Evolutionary conservation across 2,888 invertebrate genomes (phyloP), one percentile per base, ranked within the genome.

Genomic region (Morpho helenor): DNA sequence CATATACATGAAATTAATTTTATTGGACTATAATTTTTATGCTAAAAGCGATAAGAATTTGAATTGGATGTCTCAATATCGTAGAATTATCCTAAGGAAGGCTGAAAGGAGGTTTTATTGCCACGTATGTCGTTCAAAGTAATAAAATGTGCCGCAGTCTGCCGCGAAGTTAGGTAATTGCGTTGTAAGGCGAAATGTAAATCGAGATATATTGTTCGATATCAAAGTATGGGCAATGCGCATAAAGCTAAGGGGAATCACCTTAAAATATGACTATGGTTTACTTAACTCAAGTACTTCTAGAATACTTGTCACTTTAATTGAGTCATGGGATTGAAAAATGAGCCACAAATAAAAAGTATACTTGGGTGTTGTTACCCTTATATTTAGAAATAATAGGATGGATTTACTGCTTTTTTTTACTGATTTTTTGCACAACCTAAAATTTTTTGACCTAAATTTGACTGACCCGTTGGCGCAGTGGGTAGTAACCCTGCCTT

Each of bases 141-240:
- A 65, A 66, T 64, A 68, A 64, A 67, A 59, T 68, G 56, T 58
- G 56, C 61, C 59, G 62, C 62, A 61, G 62, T 62, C 56, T 62
- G 61, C 54, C 51, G 56, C 55, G 23, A 63, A 64, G 60, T 66
- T 63, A 50, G 50, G 59, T 65, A 65, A 66, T 67, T 67, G 63
- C 59, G 53, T 50, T 51, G 52, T 61, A 59, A 58, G 57, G 49
- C 53, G 56, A 59, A 63, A 56, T 59, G 62, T 47, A 45, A 54
- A 59, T 46, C 49, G 56, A 64, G 63, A 66, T 62, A 49, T 64
- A 63, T 62, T 56, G 60, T n/a, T 49, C 49, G 60, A 56, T 60
- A 50, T 57, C 49, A 47, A 40, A 23, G 23, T 8, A 8, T 31
- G 50, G 52, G 43, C 23, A 43, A 52, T 57, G 50, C 52, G 50